Conservation (phyloP, 2,888 invertebrate species). For the Cepaea hortensis region DNA sequence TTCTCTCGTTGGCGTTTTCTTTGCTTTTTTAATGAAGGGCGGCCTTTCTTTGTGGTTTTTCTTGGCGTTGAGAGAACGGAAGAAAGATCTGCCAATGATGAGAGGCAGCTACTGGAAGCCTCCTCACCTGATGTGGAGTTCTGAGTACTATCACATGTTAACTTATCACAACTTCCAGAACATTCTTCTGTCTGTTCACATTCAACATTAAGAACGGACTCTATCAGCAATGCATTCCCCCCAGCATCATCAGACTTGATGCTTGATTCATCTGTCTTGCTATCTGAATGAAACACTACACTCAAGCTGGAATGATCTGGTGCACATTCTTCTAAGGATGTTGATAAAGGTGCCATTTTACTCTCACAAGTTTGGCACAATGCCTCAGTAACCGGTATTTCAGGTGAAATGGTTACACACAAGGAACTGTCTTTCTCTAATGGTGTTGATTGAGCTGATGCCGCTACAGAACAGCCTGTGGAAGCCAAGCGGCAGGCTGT, state of each 20-base stretch:
- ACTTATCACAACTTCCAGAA: background rate
- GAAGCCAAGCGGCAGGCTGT: background rate
- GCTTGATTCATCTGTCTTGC: background rate
- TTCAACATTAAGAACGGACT: background rate
- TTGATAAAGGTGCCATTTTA: background rate
- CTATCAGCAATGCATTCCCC: too few relatives aligned
- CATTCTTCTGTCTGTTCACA: background rate
- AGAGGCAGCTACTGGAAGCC: background rate
- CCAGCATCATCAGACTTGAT: too few relatives aligned
- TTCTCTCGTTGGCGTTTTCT: conserved; percentile 38
- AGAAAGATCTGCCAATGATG: background rate
- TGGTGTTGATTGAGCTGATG: background rate
- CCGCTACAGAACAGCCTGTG: background rate
- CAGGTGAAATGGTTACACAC: background rate
- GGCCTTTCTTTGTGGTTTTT: conserved; percentile 37
- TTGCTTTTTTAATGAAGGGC: conserved; percentile 37
- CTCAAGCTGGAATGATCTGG: background rate
- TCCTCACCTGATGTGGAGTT: background rate
- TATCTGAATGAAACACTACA: background rate
- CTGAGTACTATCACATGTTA: background rate
- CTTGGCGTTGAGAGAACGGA: conserved; percentile 26
- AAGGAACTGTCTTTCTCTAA: background rate
- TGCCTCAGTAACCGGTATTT: background rate
- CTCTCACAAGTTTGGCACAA: background rate
- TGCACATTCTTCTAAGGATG: background rate